A percentile compares a stretch with the other conserved stretches of the same genome.
phyloP scores from a whole-genome alignment of 2,113 vertebrate species.

The Tetrao urogallus region DNA sequence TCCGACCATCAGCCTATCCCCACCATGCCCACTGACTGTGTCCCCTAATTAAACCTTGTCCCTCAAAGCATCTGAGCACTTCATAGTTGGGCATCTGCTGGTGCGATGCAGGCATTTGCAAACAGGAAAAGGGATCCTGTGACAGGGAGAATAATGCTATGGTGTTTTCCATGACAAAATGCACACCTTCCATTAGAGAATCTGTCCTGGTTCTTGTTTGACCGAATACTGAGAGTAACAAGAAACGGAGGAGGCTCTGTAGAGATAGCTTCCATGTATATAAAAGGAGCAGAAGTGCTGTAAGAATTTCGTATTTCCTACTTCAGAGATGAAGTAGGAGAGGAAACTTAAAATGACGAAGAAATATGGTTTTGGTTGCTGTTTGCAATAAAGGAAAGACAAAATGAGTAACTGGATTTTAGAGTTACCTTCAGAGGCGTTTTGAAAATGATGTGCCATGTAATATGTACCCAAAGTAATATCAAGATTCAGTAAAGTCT shows the following conservation, averaged over 20 bases:
- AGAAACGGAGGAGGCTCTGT: background rate
- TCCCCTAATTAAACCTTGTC: too few species aligned
- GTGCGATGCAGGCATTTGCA: background rate
- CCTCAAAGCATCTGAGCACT: background rate
- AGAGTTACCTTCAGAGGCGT: background rate
- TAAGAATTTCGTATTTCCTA: background rate
- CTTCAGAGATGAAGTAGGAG: background rate
- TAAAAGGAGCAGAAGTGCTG: background rate
- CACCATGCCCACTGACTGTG: too few species aligned
- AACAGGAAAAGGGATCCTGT: background rate
- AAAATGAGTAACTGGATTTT: background rate
- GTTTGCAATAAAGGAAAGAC: background rate
- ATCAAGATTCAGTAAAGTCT: background rate
- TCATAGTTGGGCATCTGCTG: background rate
- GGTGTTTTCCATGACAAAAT: background rate
- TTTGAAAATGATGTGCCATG: background rate
- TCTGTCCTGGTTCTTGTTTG: background rate
- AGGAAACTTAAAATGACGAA: background rate
- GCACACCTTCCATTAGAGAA: background rate
- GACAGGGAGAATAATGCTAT: background rate
- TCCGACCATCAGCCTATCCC: too few species aligned
- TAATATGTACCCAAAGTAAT: background rate
- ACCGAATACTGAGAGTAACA: background rate
- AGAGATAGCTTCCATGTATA: background rate
- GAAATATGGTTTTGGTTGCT: background rate